Base-by-base conservation (phyloP, 2,888 invertebrate genomes). In the Euclidia mi region DNA sequence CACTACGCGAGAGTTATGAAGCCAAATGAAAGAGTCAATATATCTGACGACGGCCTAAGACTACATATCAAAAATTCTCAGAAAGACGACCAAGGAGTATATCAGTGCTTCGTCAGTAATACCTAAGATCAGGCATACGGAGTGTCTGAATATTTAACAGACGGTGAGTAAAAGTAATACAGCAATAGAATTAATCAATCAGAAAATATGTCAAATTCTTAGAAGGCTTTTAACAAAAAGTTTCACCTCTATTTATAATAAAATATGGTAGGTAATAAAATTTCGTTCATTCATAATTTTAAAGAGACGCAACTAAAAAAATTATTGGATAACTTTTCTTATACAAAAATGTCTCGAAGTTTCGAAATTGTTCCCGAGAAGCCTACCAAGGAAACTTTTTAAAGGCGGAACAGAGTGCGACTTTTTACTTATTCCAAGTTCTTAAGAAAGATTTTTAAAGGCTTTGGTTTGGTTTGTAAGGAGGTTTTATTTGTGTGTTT, bases 71-170 rank as follows among this genome's bases (percentile, higher is more conserved):
- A 95, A 75, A 96, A 96, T 60, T 92, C 98, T 44, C 96, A 96
- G 69, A 96, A 97, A 72, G 97, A 97, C 55, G 98, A 98, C 88
- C 96, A 97, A 56, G 99, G 98, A 35, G 97, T 98, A 96, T 99
- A 98, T 90, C 98, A 99, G 82, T 99, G 98, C 86, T 96, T 98
- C 74, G 97, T 97, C 3, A 96, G 96, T 79, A 98, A 98, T 80
- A 96, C 97, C 69, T 97, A 97, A 91, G 98, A 98, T 82, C 97
- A 98, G 88, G 96, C 97, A 11, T 98, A 98, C 85, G 98, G 97
- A 7, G 96, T 96, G 0, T 96, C 97, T 0, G 98, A 98, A 85
- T 95, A 98, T 43, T 95, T 97, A 74, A 95, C 98, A 79, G 98
- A 98, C 71, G 97, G 97, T 97, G 89, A 95, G 95, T 65, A 48